Percentiles rank a stretch among this genome's conserved stretches.
phyloP scores from a whole-genome alignment of 1,140 invertebrate species.

The Dinoponera quadriceps region DNA sequence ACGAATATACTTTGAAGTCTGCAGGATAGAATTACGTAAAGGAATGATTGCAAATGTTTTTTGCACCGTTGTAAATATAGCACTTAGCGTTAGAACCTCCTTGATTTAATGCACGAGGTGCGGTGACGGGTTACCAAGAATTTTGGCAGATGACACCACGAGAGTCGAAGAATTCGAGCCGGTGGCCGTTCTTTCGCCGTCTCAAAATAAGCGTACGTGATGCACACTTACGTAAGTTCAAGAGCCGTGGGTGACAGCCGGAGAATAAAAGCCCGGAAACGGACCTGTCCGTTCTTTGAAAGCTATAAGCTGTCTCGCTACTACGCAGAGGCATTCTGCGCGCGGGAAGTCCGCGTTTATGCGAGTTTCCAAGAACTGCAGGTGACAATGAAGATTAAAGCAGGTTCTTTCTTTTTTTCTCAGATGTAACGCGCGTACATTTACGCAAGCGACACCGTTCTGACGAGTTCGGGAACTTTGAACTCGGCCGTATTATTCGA shows the following conservation, averaged over 20 bases:
- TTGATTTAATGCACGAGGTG: background rate
- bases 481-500: constrained; percentile 1
- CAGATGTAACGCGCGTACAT: constrained; percentile 7
- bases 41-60: no score
- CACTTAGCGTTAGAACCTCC: no score
- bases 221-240: constrained; percentile 6
- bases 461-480: constrained; percentile 3
- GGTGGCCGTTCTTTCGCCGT: background rate
- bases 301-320: constrained; percentile 5
- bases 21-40: no score
- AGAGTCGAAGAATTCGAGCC: background rate
- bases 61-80: no score
- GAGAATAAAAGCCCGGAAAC: background rate
- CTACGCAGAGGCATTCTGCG: constrained; percentile 23
- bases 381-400: constrained; percentile 19
- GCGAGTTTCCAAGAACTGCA: background rate
- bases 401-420: background rate
- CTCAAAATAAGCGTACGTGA: background rate
- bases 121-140: background rate
- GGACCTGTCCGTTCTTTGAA: background rate
- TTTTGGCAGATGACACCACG: background rate
- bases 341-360: constrained; percentile 8
- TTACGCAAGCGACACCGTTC: background rate
- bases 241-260: background rate
- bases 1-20: no score